Evolutionary conservation across 2,888 invertebrate species (phyloP).

Genomic region (Sinodicranocentrus sp.): DNA sequence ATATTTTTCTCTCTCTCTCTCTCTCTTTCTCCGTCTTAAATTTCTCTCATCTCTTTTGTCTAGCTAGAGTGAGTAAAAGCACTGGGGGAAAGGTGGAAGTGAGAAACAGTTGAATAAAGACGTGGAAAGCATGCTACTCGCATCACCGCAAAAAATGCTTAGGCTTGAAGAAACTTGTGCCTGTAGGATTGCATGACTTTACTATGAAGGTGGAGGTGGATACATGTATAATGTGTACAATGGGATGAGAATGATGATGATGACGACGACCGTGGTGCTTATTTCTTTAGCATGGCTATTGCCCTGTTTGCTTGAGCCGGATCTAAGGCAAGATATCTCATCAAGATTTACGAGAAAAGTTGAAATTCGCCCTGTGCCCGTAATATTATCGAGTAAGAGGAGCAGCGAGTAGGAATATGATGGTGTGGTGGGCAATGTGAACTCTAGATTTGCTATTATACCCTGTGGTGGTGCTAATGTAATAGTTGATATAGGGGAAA

Average conservation of each 20-base stretch:
- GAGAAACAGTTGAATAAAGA: too few species aligned
- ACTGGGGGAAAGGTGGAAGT: too few species aligned
- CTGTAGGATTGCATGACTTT: too few species aligned
- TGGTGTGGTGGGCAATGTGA: not conserved
- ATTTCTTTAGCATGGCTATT: conserved; percentile 23
- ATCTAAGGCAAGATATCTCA: conserved; percentile 55
- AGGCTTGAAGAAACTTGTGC: too few species aligned
- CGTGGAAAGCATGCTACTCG: too few species aligned
- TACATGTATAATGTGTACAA: conserved; percentile 8
- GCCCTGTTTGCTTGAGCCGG: conserved; percentile 30
- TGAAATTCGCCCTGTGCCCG: conserved; percentile 55
- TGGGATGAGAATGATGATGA: not conserved
- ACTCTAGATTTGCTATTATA: not conserved
- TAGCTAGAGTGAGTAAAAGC: too few species aligned
- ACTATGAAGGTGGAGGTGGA: not conserved
- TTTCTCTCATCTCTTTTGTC: too few species aligned
- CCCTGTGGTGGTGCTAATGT: conserved; percentile 19
- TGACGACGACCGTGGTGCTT: not conserved
- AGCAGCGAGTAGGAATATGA: not conserved
- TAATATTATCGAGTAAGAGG: too few species aligned
- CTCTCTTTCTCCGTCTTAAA: not conserved
- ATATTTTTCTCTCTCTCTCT: conserved; percentile 19
- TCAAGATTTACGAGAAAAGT: conserved; percentile 63
- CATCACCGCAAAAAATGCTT: too few species aligned
- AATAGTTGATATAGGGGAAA: conserved; percentile 17